Percentiles rank a stretch among this genome's conserved stretches.
Conservation (phyloP, 1,140 invertebrate genomes). For the Forficula auricularia region DNA sequence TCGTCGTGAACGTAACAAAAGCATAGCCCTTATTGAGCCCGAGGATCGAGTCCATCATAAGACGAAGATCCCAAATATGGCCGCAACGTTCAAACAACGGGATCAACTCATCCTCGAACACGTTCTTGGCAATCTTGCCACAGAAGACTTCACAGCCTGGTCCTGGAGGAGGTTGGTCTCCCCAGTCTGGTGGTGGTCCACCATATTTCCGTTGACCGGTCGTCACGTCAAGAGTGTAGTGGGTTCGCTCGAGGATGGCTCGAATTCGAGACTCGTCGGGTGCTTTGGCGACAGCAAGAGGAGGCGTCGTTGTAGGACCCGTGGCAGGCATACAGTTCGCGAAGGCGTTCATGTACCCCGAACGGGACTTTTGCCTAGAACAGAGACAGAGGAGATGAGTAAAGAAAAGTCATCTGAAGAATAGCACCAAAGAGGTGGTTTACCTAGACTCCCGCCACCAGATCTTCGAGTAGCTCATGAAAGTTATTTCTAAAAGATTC, state of each 20-base stretch:
- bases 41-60: slow-evolving; percentile 99
- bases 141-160: slow-evolving; percentile 95
- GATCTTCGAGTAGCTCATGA: no score
- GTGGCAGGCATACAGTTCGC: no score
- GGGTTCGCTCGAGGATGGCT: slow-evolving; percentile 76
- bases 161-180: slow-evolving; percentile 62
- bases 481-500: no score
- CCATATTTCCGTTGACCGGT: slow-evolving; percentile 98
- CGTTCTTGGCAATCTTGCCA: slow-evolving; percentile 97
- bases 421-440: no score
- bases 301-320: slow-evolving; percentile 41
- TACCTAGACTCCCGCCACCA: no score
- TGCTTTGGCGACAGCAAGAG: slow-evolving; percentile 49
- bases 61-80: slow-evolving; percentile 88
- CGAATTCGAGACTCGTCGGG: slow-evolving; percentile 92
- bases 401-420: no score
- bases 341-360: no score
- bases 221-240: slow-evolving; percentile 93
- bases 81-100: slow-evolving; percentile 95
- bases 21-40: slow-evolving; percentile 95
- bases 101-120: slow-evolving; percentile 97
- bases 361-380: no score
- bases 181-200: slow-evolving; percentile 86
- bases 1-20: slow-evolving; percentile 92
- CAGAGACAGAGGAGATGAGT: no score